Evolutionary conservation across 2,113 vertebrate genomes (phyloP).

Genomic region (Echinops telfairi): DNA sequence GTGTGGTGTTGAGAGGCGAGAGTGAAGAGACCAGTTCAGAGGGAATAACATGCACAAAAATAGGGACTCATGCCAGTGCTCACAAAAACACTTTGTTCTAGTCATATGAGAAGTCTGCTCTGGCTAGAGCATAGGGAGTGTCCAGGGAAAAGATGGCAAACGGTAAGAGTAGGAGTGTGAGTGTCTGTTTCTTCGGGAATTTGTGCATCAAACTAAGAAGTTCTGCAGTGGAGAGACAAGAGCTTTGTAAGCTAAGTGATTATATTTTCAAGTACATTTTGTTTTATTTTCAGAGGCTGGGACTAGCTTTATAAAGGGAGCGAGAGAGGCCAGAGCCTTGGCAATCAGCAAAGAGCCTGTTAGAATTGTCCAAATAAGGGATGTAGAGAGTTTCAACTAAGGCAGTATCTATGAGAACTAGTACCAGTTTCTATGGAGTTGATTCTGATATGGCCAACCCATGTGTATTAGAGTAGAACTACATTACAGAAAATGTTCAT

Average conservation of each 20-base stretch:
- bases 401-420: not conserved
- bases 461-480: not conserved
- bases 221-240: not conserved
- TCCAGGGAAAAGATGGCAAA: not conserved
- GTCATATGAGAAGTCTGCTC: not conserved
- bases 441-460: not conserved
- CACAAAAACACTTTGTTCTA: not conserved
- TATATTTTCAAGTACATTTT: not conserved
- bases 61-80: not conserved
- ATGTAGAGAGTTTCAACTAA: not conserved
- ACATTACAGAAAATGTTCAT: not conserved
- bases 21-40: slow-evolving; percentile 14
- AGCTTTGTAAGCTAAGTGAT: slow-evolving; percentile 8
- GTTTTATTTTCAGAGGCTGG: not conserved
- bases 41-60: not conserved
- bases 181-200: not conserved
- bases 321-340: not conserved
- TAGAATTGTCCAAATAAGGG: not conserved
- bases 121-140: not conserved
- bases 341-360: not conserved
- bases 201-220: not conserved
- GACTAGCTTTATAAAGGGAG: slow-evolving; percentile 21
- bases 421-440: not conserved
- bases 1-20: not conserved
- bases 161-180: not conserved